Conservation (phyloP, 2,113 vertebrate genomes). For the Steatornis caripensis region DNA sequence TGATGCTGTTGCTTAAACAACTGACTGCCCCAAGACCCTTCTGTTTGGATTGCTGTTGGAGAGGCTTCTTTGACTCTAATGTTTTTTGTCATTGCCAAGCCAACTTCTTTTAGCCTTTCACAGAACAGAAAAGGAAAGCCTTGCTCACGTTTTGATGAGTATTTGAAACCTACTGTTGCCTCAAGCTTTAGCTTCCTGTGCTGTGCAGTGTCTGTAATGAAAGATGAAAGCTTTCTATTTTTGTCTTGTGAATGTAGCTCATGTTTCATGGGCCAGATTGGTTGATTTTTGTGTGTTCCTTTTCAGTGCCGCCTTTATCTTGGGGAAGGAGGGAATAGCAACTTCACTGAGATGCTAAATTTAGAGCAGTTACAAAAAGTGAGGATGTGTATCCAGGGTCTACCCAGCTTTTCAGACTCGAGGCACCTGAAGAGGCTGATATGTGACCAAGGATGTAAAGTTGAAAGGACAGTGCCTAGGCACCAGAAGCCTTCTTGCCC, state of each 20-base stretch:
- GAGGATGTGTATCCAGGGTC: background rate
- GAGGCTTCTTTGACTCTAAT: background rate
- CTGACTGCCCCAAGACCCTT: background rate
- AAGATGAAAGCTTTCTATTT: slow-evolving; percentile 63
- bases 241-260: slow-evolving; percentile 24
- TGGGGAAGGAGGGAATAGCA: background rate
- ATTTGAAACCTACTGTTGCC: slow-evolving; percentile 38
- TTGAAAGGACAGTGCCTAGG: background rate
- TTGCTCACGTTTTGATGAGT: background rate
- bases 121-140: background rate
- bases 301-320: background rate
- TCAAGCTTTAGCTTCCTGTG: slow-evolving; percentile 34
- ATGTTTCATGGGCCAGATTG: slow-evolving; percentile 19
- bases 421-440: background rate
- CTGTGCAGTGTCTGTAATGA: slow-evolving; percentile 20
- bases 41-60: background rate
- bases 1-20: background rate
- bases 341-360: background rate
- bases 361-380: background rate
- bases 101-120: background rate
- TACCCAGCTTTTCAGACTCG: background rate
- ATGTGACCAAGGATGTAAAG: background rate
- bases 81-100: background rate
- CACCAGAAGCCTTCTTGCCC: background rate
- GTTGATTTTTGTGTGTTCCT: slow-evolving; percentile 17